phyloP scores from a whole-genome alignment of 1,140 invertebrate genomes.

The Homalodisca vitripennis region DNA sequence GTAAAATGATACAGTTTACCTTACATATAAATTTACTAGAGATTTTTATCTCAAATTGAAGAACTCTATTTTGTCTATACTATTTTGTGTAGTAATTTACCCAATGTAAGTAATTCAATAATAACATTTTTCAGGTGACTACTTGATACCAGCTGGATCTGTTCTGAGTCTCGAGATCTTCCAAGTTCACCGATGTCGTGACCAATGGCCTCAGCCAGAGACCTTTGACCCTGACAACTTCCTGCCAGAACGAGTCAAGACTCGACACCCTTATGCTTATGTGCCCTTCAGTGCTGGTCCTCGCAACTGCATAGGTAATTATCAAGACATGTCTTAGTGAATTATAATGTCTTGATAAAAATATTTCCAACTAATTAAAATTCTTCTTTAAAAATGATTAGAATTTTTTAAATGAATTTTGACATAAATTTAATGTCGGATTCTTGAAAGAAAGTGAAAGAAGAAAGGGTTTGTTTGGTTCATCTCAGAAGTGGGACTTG shows the following conservation, averaged over 20 bases:
- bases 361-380: too few relatives aligned
- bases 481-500: too few relatives aligned
- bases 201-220: slow-evolving; percentile 59
- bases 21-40: background rate
- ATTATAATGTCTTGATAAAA: too few relatives aligned
- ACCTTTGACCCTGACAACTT: slow-evolving; percentile 65
- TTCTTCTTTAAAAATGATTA: too few relatives aligned
- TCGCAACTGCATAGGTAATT: slow-evolving; percentile 58
- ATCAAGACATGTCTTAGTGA: background rate
- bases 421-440: too few relatives aligned
- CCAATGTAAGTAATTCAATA: background rate
- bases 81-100: too few relatives aligned
- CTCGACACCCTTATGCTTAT: slow-evolving; percentile 51
- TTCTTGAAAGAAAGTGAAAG: too few relatives aligned
- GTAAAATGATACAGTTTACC: too few relatives aligned
- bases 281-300: slow-evolving; percentile 61
- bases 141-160: slow-evolving; percentile 43
- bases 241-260: slow-evolving; percentile 52
- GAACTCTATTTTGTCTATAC: background rate
- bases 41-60: too few relatives aligned
- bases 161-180: slow-evolving; percentile 43
- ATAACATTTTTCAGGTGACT: slow-evolving; percentile 35
- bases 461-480: too few relatives aligned
- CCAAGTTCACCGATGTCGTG: slow-evolving; percentile 55
- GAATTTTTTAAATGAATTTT: too few relatives aligned